Evolutionary conservation across 1,140 invertebrate species (phyloP), one percentile per base, ranked within the genome.

Genomic region (Apis dorsata): DNA sequence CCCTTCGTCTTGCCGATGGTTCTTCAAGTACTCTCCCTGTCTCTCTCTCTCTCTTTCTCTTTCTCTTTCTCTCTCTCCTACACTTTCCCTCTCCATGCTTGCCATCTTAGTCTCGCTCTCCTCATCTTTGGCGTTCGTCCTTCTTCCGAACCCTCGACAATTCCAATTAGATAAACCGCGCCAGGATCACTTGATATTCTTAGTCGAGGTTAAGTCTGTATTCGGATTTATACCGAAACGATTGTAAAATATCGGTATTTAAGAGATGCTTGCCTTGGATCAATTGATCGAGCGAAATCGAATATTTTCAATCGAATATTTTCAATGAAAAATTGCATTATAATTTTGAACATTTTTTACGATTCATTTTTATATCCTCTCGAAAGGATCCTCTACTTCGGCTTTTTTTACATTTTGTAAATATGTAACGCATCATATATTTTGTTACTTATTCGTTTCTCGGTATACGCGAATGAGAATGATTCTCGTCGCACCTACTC

Each of bases 91-190:
- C 49, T 60, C n/a, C 24, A 12, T 69, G 11, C 74, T 53, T 76
- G 5, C 66, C 66, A n/a, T 49, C 60, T 78, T 21, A 10, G 17
- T 62, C 60, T 63, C 60, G 24, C 19, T 76, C 55, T 74, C 60
- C 62, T 72, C 65, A 63, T 78, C 80, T 79, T 81, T 87, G 44
- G 63, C 34, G 34, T 44, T 62, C 34, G 62, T 85, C 72, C 83
- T 83, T 86, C 69, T 85, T 85, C 34, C 84, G 62, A 89, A 85
- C 89, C 82, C 89, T 91, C 91, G 92, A 93, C 91, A 93, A 93
- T 93, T 93, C 91, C 92, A 93, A 94, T 93, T 94, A 94, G 90
- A 93, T 92, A 93, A 93, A 94, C 92, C 92, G 83, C 93, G 88
- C 88, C 68, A 85, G 89, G 92, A 93, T 93, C 91, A 92, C 88